Base-by-base conservation (phyloP, 2,113 vertebrate genomes). In the Suricata suricatta region DNA sequence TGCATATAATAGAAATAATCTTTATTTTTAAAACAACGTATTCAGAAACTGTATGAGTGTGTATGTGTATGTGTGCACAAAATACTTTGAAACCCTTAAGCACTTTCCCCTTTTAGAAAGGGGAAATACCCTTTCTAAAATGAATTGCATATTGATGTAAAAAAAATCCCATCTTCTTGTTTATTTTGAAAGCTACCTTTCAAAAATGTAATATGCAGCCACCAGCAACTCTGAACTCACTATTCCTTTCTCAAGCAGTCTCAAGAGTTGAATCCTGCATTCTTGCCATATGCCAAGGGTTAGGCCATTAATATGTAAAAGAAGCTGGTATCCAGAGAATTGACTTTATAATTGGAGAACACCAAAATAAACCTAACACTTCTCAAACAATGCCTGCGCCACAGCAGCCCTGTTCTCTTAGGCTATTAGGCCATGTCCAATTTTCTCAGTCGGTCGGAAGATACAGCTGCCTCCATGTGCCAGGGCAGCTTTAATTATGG, bases 241-340 rank as follows among this genome's bases (percentile, higher is more conserved):
- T 44, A 9, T 74, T 95, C 21, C 84, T 94, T 90, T 95, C 80
- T 38, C 88, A 90, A 64, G 88, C 77, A 95, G 10, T 83, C 84
- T 95, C 79, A 29, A 27, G 60, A 83, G 77, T 54, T 83, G 96
- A 96, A 97, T 85, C 81, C 66, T 88, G 77, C 38, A 77, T 96
- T 90, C 90, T 64, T 95, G 93, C 97, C 98, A 97, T 97, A 98
- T 96, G 97, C 96, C 97, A 96, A 90, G 94, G 98, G 94, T 96
- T 88, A 94, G 90, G 82, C 88, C 72, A 98, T 98, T 98, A 97
- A 98, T 97, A 98, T 98, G 98, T 96, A 98, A 98, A 98, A 97
- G 98, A 96, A 95, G 83, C 97, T 96, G 97, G 97, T 97, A 96
- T 66, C 97, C 72, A 85, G 97, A 96, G 98, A 97, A 96, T 91